Evolutionary conservation across 2,113 vertebrate species (phyloP), one percentile per base, ranked within the genome.

Genomic region (Calyptomena viridis): DNA sequence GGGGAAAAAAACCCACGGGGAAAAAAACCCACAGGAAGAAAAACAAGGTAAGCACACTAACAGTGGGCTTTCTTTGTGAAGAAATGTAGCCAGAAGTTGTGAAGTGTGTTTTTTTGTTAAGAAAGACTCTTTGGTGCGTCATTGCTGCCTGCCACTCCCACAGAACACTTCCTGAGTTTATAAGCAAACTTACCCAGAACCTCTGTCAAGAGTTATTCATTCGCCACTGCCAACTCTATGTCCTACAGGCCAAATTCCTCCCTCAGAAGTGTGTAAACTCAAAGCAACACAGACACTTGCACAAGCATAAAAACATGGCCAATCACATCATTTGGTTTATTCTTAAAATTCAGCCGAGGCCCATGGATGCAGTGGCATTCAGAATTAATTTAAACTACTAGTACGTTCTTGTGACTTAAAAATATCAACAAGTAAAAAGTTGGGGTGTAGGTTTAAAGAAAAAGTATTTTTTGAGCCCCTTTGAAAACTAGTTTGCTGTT

Each of bases 1-100:
- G 6, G 7, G 21, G 8, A 1, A n/a, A 53, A 72, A 49, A 0
- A 0, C 6, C 4, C 31, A 84, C 19, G n/a, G n/a, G 47, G 39
- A 86, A 59, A 35, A 6, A 40, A 74, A 67, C 13, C 7, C 11
- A 40, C 10, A 40, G 40, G 40, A 40, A 40, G 13, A 40, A 40
- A 40, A 21, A 47, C 44, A 49, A 44, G 9, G 7, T 37, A 75
- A 55, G 9, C 53, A 44, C 8, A 27, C 0, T 8, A 47, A 49
- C 33, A 64, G 30, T 3, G 5, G 20, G 21, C 24, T 30, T 58
- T 4, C 66, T 81, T 44, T 22, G 37, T 20, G 19, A 79, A 91
- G 91, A 91, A 94, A 71, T 4, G 14, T 10, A 84, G 15, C 8
- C 11, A 7, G 44, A 28, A 71, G 18, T 13, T 77, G 14, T 25